Percentiles rank a stretch among this genome's conserved stretches.
phyloP scores from a whole-genome alignment of 1,140 invertebrate genomes.

The Chrysomallon squamiferum region DNA sequence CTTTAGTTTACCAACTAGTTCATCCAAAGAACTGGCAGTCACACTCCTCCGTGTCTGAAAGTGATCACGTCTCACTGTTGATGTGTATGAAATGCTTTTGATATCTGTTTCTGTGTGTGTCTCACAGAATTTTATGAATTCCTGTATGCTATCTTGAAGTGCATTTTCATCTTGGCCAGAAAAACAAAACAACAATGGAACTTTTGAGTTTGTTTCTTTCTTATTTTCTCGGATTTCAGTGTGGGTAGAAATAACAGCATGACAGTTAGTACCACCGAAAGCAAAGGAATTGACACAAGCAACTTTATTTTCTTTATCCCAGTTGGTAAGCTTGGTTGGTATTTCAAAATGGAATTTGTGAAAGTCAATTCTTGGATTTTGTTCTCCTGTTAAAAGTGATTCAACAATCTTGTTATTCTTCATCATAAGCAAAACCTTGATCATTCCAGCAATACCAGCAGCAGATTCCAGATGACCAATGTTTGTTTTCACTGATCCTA shows the following conservation, averaged over 20 bases:
- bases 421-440: conserved; percentile 69
- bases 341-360: conserved; percentile 30
- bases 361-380: conserved; percentile 41
- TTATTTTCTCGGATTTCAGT: background rate
- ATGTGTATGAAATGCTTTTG: background rate
- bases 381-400: conserved; percentile 31
- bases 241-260: conserved; percentile 34
- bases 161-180: background rate
- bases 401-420: conserved; percentile 39
- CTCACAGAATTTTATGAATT: background rate
- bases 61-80: background rate
- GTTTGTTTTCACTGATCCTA: conserved; percentile 65
- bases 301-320: conserved; percentile 54
- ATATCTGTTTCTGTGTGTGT: background rate
- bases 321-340: conserved; percentile 15
- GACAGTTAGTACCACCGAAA: conserved; percentile 49
- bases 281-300: conserved; percentile 51
- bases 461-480: conserved; percentile 77
- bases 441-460: conserved; percentile 87
- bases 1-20: no score
- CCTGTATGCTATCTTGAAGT: background rate
- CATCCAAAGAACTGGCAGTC: no score
- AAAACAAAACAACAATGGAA: conserved; percentile 19
- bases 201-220: background rate
- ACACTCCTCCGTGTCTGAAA: background rate